Conservation (phyloP, 2,888 invertebrate species). For the Noctua comes region DNA sequence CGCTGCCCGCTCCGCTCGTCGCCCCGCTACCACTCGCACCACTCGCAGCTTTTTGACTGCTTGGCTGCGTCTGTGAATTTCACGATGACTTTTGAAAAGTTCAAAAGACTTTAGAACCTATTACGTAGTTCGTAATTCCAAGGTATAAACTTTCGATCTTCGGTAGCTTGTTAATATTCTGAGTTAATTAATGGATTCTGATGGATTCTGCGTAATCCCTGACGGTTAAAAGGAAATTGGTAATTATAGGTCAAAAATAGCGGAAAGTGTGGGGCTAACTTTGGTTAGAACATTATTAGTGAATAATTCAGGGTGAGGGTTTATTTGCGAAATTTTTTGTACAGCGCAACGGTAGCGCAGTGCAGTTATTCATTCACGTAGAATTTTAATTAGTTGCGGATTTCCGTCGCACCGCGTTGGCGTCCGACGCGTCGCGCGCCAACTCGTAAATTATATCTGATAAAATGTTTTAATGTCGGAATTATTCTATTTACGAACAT, state of each 20-base stretch:
- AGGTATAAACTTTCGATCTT: conserved; percentile 86
- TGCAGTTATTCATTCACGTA: conserved; percentile 86
- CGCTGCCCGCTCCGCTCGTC: conserved; percentile 73
- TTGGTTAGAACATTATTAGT: conserved; percentile 30
- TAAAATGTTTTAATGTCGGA: conserved; percentile 69
- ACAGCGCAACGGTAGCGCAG: conserved; percentile 72
- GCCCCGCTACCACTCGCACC: conserved; percentile 76
- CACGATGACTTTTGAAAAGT: conserved; percentile 84
- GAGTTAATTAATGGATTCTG: conserved; percentile 88
- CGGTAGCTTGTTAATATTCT: conserved; percentile 86
- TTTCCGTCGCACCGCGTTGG: conserved; percentile 78
- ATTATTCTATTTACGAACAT: conserved; percentile 68
- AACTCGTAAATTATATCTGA: conserved; percentile 72
- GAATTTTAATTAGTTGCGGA: conserved; percentile 88
- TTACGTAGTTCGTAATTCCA: conserved; percentile 87
- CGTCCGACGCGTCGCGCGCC: conserved; percentile 66
- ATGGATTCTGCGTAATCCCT: conserved; percentile 83
- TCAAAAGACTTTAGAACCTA: conserved; percentile 86
- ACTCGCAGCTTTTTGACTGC: conserved; percentile 81
- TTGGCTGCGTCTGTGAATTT: conserved; percentile 86
- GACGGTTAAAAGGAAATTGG: conserved; percentile 78
- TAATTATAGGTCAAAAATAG: conserved; percentile 81
- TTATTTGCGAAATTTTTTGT: conserved; percentile 69
- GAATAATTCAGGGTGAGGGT: conserved; percentile 45
- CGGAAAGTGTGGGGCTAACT: conserved; percentile 50